Percentiles rank a stretch among this genome's conserved stretches.
These are phyloP conservation scores for Pelusios castaneus DNA, from an alignment of 2,113 vertebrate species.

Conservation along the genomic window DNA sequence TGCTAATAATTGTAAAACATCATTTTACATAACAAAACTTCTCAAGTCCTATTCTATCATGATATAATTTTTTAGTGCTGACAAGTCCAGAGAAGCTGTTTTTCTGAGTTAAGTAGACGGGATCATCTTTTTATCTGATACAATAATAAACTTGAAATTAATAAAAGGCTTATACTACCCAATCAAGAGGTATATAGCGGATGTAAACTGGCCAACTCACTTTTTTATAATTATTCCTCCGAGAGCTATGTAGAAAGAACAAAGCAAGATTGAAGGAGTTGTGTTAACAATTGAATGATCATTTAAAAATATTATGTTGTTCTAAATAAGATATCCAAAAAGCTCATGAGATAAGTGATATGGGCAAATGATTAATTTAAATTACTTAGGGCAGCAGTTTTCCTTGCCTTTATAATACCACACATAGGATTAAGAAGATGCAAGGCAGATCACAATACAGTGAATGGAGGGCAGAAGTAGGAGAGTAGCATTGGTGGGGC, in stretches of 20 bases:
- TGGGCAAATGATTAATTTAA: no score
- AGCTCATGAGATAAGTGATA: neutral
- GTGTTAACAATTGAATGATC: neutral
- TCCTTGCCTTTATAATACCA: neutral
- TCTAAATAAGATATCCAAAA: neutral
- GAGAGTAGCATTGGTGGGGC: neutral
- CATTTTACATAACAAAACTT: no score
- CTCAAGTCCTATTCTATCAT: no score
- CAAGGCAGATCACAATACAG: neutral
- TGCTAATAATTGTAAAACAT: no score
- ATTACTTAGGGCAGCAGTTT: no score
- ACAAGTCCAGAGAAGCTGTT: neutral
- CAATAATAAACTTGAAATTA: neutral
- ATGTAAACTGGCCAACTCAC: neutral
- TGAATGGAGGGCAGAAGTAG: neutral
- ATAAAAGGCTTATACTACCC: neutral
- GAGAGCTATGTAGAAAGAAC: neutral
- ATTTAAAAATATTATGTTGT: neutral
- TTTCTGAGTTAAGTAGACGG: constrained; percentile 28
- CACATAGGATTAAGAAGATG: neutral
- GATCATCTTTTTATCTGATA: constrained; percentile 30
- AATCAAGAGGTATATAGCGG: neutral
- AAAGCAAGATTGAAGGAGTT: neutral
- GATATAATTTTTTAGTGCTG: no score
- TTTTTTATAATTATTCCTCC: neutral